Conservation (phyloP, 2,888 invertebrate genomes). For the Hemicrepidius hirtus region DNA sequence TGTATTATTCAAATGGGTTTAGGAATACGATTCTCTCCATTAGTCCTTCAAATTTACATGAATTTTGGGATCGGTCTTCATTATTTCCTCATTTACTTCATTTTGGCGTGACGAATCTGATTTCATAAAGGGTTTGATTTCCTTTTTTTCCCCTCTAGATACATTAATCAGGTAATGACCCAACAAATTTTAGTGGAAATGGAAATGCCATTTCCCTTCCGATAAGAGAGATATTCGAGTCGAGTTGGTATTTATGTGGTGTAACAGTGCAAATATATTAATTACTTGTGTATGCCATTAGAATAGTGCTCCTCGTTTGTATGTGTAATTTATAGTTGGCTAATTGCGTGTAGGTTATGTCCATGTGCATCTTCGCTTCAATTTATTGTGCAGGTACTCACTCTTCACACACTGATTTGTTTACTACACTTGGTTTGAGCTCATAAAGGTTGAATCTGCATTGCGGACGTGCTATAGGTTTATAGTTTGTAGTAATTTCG, state of each 20-base stretch:
- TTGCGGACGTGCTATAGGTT: constrained; percentile 11
- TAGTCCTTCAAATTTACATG: neutral
- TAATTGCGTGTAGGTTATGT: constrained; percentile 23
- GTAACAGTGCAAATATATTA: constrained; percentile 33
- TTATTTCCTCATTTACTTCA: neutral
- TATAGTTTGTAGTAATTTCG: constrained; percentile 12
- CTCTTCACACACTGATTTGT: neutral
- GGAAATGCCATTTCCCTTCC: constrained; percentile 26
- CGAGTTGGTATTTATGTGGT: constrained; percentile 34
- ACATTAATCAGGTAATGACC: no score
- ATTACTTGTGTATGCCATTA: constrained; percentile 25
- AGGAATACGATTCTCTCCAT: neutral
- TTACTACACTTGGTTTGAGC: neutral
- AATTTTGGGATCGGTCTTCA: neutral
- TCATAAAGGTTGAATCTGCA: neutral
- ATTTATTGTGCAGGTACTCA: neutral
- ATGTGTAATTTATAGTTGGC: constrained; percentile 33
- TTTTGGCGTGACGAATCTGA: neutral
- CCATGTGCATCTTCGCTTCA: constrained; percentile 1
- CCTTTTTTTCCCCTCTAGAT: no score
- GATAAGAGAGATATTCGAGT: constrained; percentile 35
- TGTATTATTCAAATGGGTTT: constrained; percentile 17
- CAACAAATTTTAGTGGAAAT: no score
- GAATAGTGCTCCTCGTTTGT: constrained; percentile 12
- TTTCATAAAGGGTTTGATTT: no score